Conservation (phyloP, 2,113 vertebrate genomes). For the Hymenochirus boettgeri region DNA sequence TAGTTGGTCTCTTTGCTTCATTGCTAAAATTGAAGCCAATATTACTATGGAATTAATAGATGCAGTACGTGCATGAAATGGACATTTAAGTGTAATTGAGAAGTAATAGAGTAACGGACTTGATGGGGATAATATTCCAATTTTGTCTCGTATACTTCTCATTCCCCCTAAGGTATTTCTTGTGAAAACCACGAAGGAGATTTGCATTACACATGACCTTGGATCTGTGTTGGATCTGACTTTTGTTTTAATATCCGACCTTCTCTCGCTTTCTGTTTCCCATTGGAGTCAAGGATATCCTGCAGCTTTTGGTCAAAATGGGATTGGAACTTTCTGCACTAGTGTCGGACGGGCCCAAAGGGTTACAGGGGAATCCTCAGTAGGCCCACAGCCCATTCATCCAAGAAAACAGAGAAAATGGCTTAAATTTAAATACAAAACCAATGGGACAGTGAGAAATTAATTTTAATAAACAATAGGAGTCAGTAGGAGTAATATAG, state of each 20-base stretch:
- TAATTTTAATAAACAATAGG: too few relatives aligned
- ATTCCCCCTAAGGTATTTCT: not conserved
- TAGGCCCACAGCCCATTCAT: too few relatives aligned
- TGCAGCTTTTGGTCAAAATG: not conserved
- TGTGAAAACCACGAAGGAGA: not conserved
- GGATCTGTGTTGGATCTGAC: not conserved
- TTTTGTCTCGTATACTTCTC: not conserved
- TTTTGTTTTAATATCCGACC: not conserved
- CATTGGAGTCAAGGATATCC: not conserved
- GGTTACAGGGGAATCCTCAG: too few relatives aligned
- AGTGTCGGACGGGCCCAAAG: too few relatives aligned
- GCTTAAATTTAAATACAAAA: too few relatives aligned
- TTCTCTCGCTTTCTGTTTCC: not conserved
- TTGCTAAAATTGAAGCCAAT: constrained; percentile 11
- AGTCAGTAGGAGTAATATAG: too few relatives aligned
- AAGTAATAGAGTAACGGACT: constrained; percentile 7
- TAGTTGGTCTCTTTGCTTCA: not conserved
- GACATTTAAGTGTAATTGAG: constrained; percentile 4
- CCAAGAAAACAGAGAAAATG: too few relatives aligned
- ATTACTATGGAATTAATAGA: constrained; percentile 23
- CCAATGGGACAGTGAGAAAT: too few relatives aligned
- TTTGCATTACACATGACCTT: constrained; percentile 13
- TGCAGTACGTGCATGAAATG: constrained; percentile 11
- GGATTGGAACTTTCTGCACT: too few relatives aligned
- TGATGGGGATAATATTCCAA: not conserved